A percentile compares a stretch with the other conserved stretches of the same genome.
phyloP scores from a whole-genome alignment of 53 echinoderm and acorn worm species.

The Hippasteria phrygiana region DNA sequence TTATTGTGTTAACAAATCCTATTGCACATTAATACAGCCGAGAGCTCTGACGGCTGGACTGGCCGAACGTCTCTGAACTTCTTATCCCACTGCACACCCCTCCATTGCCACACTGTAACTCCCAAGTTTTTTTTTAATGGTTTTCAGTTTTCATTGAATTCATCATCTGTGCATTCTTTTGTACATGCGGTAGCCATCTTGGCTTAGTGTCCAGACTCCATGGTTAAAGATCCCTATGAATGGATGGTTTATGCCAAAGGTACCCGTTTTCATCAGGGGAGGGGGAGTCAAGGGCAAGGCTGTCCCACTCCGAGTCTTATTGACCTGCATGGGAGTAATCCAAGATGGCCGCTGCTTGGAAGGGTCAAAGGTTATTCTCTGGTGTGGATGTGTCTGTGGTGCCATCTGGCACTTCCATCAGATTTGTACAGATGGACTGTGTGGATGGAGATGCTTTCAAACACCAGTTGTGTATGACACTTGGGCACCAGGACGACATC shows the following conservation, averaged over 20 bases:
- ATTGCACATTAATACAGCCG: slow-evolving; percentile 32
- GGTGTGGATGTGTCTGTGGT: background rate
- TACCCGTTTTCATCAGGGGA: background rate
- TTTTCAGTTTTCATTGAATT: slow-evolving; percentile 31
- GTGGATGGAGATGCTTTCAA: background rate
- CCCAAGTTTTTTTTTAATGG: background rate
- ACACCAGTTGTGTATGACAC: background rate
- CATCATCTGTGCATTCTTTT: slow-evolving; percentile 24
- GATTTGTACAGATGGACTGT: background rate
- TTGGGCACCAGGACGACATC: background rate
- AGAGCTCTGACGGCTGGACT: background rate
- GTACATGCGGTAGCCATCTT: slow-evolving; percentile 19
- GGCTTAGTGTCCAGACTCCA: background rate
- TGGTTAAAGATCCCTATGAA: background rate
- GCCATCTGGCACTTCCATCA: no score
- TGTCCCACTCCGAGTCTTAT: background rate
- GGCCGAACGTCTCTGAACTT: background rate
- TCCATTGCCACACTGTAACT: background rate
- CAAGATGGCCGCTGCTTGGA: background rate
- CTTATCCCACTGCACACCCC: slow-evolving; percentile 14
- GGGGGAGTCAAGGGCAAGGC: no score
- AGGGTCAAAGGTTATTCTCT: background rate
- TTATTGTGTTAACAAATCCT: slow-evolving; percentile 38
- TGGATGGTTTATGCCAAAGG: background rate
- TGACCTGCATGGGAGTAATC: background rate